phyloP scores from a whole-genome alignment of 2,113 vertebrate genomes.

The Embiotoca jacksoni region DNA sequence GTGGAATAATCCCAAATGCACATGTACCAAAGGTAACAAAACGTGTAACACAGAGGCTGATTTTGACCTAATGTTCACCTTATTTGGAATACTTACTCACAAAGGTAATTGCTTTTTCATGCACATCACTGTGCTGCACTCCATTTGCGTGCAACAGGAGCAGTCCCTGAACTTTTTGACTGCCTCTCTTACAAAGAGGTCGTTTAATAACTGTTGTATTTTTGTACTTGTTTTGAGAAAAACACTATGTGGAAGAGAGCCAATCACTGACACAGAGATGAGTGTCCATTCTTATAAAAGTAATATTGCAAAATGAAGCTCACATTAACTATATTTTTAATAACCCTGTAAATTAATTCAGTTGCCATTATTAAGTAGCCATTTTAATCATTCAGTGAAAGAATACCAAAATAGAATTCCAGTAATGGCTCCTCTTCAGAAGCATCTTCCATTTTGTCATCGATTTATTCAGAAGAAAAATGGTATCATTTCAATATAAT shows the following conservation, averaged over 20 bases:
- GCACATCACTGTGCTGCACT: no score
- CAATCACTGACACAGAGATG: not conserved
- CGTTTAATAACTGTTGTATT: no score
- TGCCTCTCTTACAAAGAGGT: no score
- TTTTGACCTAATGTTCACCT: no score
- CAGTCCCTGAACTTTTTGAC: no score
- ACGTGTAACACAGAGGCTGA: no score
- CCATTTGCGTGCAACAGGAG: no score
- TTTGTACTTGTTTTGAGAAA: no score
- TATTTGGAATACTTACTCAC: no score
- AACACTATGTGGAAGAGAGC: not conserved
- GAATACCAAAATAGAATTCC: constrained; percentile 19
- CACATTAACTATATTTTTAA: not conserved
- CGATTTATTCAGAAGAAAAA: constrained; percentile 24
- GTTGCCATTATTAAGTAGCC: constrained; percentile 1
- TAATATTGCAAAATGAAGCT: not conserved
- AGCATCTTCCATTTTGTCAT: constrained; percentile 26
- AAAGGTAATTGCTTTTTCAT: no score
- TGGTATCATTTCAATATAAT: constrained; percentile 43
- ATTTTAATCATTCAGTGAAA: constrained; percentile 23
- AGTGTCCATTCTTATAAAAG: not conserved
- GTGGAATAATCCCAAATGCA: no score
- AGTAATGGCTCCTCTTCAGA: constrained; percentile 20
- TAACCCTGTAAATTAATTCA: constrained; percentile 19
- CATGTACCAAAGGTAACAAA: no score